phyloP scores from a whole-genome alignment of 2,113 vertebrate genomes.

The Hystrix cristata region DNA sequence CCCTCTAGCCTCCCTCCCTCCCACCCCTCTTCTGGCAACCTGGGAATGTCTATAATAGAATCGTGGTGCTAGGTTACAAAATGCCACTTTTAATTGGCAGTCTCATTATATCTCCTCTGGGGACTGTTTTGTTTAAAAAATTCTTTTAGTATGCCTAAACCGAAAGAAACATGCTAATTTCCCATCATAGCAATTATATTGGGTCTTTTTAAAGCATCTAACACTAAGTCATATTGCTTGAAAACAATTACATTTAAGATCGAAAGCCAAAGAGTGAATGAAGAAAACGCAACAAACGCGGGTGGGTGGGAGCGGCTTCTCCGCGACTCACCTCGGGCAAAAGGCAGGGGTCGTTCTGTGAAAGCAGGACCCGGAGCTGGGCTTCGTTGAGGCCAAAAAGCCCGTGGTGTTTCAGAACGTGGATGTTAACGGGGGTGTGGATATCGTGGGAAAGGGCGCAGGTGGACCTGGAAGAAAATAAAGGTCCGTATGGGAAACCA shows the following conservation, averaged over 20 bases:
- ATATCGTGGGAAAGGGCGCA: slow-evolving; percentile 88
- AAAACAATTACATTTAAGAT: slow-evolving; percentile 6
- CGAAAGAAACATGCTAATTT: not conserved
- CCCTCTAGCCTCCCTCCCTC: not conserved
- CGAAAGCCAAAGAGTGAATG: not conserved
- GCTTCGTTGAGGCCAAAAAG: slow-evolving; percentile 87
- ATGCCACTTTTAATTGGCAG: not conserved
- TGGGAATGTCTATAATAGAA: not conserved
- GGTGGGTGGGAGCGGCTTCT: too few relatives aligned
- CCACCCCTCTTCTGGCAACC: not conserved
- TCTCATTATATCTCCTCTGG: not conserved
- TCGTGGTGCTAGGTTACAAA: not conserved
- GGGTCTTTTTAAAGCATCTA: not conserved
- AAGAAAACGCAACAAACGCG: not conserved
- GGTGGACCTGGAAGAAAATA: slow-evolving; percentile 80
- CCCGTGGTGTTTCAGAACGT: slow-evolving; percentile 84
- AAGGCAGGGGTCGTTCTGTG: slow-evolving; percentile 89
- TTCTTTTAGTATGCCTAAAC: slow-evolving; percentile 1
- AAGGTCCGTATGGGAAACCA: not conserved
- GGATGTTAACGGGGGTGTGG: slow-evolving; percentile 83
- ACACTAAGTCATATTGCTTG: not conserved
- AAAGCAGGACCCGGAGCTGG: slow-evolving; percentile 88
- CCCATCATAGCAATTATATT: not conserved
- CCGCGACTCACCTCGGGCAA: slow-evolving; percentile 89
- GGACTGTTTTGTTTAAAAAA: not conserved